phyloP scores from a whole-genome alignment of 2,113 vertebrate species.

The Tachuris rubrigastra region DNA sequence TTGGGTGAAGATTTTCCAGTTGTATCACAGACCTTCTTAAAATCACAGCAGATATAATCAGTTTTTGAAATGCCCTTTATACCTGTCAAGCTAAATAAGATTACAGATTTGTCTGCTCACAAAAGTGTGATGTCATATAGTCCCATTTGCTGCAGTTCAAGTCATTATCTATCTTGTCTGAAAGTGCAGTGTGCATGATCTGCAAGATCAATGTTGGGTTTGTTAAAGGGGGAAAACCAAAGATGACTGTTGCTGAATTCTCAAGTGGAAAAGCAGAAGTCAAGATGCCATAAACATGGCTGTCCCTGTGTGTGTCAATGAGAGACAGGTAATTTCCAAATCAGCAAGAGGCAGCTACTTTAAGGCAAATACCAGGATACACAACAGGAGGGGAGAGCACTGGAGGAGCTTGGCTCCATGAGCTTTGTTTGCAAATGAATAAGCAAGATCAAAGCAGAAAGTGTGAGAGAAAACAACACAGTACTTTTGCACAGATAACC shows the following conservation, averaged over 20 bases:
- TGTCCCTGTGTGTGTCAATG: background rate
- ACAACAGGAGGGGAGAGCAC: background rate
- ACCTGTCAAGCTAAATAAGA: conserved; percentile 70
- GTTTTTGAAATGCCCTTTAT: conserved; percentile 72
- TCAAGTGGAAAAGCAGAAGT: background rate
- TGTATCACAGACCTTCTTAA: conserved; percentile 60
- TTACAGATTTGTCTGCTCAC: conserved; percentile 66
- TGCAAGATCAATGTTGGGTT: conserved; percentile 51
- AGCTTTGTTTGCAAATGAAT: fast-evolving
- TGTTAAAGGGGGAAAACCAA: conserved; percentile 1
- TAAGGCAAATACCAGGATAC: background rate
- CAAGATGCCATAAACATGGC: background rate
- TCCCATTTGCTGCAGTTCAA: conserved; percentile 56
- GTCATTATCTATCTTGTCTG: conserved; percentile 70
- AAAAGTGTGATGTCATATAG: conserved; percentile 70
- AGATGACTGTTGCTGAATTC: background rate
- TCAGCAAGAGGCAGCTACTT: background rate
- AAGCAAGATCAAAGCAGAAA: background rate
- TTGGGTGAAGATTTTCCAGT: conserved; percentile 50
- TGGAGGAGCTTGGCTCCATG: background rate
- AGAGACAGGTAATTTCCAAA: background rate
- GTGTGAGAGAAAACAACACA: background rate
- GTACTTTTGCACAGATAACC: background rate
- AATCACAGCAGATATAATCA: conserved; percentile 64
- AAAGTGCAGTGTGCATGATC: conserved; percentile 37